These are phyloP conservation scores for Apodemus speciosus DNA, from an alignment of 2,113 vertebrate genomes.

Conservation along the genomic window DNA sequence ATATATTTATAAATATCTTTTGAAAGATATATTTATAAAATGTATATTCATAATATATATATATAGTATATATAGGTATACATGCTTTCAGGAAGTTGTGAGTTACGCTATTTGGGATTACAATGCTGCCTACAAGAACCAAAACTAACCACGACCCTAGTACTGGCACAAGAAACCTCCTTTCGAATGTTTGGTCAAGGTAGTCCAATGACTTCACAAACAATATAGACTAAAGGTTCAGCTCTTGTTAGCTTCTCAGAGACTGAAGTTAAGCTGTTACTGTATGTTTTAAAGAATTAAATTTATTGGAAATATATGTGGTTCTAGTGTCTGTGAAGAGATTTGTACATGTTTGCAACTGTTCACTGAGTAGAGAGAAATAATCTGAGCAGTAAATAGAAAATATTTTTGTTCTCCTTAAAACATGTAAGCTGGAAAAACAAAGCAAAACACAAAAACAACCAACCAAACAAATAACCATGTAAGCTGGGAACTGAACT, in stretches of 20 bases:
- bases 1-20: background rate
- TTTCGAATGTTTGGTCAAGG: background rate
- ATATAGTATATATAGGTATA: background rate
- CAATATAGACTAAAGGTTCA: background rate
- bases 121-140: background rate
- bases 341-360: background rate
- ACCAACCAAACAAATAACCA: background rate
- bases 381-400: background rate
- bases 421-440: background rate
- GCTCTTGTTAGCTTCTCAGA: background rate
- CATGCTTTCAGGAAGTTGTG: background rate
- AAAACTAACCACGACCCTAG: background rate
- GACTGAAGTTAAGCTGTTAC: background rate
- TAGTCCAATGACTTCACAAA: background rate
- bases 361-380: background rate
- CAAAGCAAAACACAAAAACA: too few species aligned
- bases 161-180: background rate
- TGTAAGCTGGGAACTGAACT: background rate
- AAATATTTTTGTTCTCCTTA: background rate
- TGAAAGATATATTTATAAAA: background rate
- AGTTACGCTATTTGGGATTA: background rate
- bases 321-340: background rate
- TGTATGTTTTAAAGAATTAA: background rate
- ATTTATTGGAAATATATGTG: background rate
- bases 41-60: too few species aligned